Conservation (phyloP, 2,113 vertebrate species). For the Cyprinodon brontotheroides region DNA sequence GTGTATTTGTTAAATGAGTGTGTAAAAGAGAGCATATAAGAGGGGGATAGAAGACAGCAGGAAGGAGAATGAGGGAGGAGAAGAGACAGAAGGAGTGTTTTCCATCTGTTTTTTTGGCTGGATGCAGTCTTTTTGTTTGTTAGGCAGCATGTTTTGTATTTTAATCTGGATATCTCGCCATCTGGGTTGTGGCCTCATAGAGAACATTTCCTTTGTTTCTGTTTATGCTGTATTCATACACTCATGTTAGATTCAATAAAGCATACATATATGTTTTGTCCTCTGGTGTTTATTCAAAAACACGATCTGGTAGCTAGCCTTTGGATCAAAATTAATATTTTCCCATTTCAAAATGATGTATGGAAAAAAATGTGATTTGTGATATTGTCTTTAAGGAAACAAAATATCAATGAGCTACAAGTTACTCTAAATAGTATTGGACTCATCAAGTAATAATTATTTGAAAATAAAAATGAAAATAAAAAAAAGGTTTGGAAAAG, state of each 20-base stretch:
- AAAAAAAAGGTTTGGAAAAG: background rate
- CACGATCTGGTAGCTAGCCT: background rate
- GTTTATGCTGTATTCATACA: constrained; percentile 32
- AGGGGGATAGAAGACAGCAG: constrained; percentile 44
- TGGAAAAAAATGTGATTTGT: background rate
- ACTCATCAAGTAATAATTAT: background rate
- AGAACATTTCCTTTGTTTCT: constrained; percentile 55
- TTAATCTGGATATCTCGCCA: constrained; percentile 61
- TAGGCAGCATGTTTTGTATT: constrained; percentile 62
- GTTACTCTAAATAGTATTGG: background rate
- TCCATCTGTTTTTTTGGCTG: constrained; percentile 75
- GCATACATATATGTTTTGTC: constrained; percentile 5
- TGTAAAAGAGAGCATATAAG: constrained; percentile 18
- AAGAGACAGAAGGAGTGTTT: constrained; percentile 64
- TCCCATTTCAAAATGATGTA: background rate
- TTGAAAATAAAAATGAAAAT: no score
- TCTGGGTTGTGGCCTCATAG: constrained; percentile 61
- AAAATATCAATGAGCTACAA: background rate
- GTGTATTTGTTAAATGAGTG: constrained; percentile 12
- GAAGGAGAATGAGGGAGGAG: constrained; percentile 58
- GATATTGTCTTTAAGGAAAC: background rate
- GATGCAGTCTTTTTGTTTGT: constrained; percentile 66
- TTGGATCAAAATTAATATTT: constrained; percentile 6
- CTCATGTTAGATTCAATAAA: constrained; percentile 16
- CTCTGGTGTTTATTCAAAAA: constrained; percentile 30